Base-by-base conservation (phyloP, 2,888 invertebrate genomes). In the Dasysyrphus albostriatus region DNA sequence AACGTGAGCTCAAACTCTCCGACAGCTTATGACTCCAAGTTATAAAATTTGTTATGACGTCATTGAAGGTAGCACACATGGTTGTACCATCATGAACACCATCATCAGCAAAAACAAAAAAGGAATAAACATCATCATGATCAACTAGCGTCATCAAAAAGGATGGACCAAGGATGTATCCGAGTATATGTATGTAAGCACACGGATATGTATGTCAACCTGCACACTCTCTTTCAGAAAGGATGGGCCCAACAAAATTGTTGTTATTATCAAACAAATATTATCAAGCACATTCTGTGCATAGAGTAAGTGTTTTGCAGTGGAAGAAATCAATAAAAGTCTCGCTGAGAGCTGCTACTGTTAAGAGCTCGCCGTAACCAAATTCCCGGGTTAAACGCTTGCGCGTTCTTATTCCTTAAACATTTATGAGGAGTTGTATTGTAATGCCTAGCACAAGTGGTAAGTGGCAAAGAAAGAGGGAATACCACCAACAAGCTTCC, bases 321-420 rank as follows among this genome's bases (percentile, higher is more conserved):
- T 79, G 63, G 72, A 83, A 79, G 72, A 83, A 87, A 87, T 87
- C 88, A 83, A 88, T 83, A 83, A 76, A 59, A 69, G 56, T 51
- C 54, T 76, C 73, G 19, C 65, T 59, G 70, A 89, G 82, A 79
- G 58, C 63, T 77, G 61, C 61, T 61, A 49, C 77, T 37, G 63
- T 49, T 81, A 54, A 74, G 49, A 83, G 78, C 87, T 83, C 80
- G 80, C 69, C 80, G 56, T 83, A 80, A 88, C 77, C 51, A 90
- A 92, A 92, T 92, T 92, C 92, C 92, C 92, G 92, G 92, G 92
- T 70, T 89, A 92, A 91, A 91, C 92, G 92, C 92, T 90, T 92
- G 92, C 92, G 92, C 92, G 83, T 88, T 92, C 89, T 87, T 89
- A 80, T 88, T 87, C 83, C 77, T 79, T 75, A 79, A 79, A 83